A percentile compares a stretch with the other conserved stretches of the same genome.
phyloP scores from a whole-genome alignment of 2,888 invertebrate genomes.

The Mythimna lalbum region DNA sequence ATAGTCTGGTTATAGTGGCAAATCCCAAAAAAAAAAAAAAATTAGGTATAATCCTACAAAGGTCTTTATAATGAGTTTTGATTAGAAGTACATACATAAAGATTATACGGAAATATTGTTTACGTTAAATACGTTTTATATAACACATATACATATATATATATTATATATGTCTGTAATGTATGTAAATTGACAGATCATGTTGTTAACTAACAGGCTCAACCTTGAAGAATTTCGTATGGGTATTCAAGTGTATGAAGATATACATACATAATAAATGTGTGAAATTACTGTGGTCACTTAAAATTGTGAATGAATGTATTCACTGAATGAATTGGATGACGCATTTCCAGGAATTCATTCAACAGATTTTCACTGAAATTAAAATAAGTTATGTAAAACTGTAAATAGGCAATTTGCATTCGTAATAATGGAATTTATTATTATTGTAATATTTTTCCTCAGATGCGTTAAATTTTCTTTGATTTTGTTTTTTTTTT shows the following conservation, averaged over 20 bases:
- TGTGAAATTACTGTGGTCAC: slow-evolving; percentile 13
- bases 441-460: neutral
- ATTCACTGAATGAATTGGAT: slow-evolving; percentile 5
- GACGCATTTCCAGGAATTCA: slow-evolving; percentile 1
- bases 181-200: slow-evolving; percentile 64
- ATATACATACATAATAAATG: slow-evolving; percentile 15
- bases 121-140: neutral
- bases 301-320: slow-evolving; percentile 10
- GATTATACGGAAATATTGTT: slow-evolving; percentile 3
- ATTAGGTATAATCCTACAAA: too few species aligned
- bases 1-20: too few species aligned
- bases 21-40: too few species aligned
- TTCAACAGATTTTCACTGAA: slow-evolving; percentile 1
- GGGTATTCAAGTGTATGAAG: slow-evolving; percentile 28
- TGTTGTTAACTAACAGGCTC: slow-evolving; percentile 42
- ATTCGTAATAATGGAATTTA: slow-evolving; percentile 1
- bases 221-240: slow-evolving; percentile 56
- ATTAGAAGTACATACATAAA: slow-evolving; percentile 3
- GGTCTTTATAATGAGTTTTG: neutral
- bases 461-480: neutral
- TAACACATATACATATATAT: neutral
- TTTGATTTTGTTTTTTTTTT: neutral
- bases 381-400: neutral
- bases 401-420: neutral
- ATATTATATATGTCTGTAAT: slow-evolving; percentile 42